A percentile compares a stretch with the other conserved stretches of the same genome.
phyloP scores from a whole-genome alignment of 2,797 vertebrate species.

The Botia kubotai region DNA sequence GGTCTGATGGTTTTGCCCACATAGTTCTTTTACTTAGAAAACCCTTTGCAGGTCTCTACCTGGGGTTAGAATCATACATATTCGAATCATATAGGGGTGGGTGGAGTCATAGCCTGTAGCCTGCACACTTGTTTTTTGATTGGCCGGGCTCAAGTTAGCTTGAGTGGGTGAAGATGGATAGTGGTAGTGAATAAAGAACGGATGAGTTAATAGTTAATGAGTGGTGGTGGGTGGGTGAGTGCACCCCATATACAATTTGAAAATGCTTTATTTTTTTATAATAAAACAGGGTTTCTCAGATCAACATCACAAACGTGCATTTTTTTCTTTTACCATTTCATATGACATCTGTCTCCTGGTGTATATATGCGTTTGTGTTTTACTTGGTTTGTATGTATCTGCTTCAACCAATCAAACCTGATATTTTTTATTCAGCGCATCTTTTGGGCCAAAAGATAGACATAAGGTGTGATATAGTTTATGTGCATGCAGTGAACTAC shows the following conservation, averaged over 20 bases:
- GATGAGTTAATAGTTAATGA: constrained; percentile 42
- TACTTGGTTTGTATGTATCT: constrained; percentile 20
- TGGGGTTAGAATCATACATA: constrained; percentile 60
- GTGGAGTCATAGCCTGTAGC: constrained; percentile 50
- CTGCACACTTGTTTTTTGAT: constrained; percentile 66
- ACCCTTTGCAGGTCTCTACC: too few relatives aligned
- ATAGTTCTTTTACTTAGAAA: background rate
- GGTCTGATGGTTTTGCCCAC: constrained; percentile 30
- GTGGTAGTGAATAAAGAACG: constrained; percentile 39
- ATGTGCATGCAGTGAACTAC: constrained; percentile 2
- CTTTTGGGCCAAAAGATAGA: constrained; percentile 57
- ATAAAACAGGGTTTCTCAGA: constrained; percentile 80
- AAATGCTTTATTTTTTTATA: constrained; percentile 80
- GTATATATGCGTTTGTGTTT: constrained; percentile 39
- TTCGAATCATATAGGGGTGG: background rate
- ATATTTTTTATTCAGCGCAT: constrained; percentile 36
- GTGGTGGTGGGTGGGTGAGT: constrained; percentile 57
- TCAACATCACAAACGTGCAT: constrained; percentile 73
- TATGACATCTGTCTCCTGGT: constrained; percentile 48
- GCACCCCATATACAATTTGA: constrained; percentile 68
- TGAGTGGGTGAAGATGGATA: constrained; percentile 51
- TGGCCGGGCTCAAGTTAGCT: constrained; percentile 60
- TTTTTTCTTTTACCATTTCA: constrained; percentile 64
- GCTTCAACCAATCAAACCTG: constrained; percentile 43
- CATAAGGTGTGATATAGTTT: constrained; percentile 27